Evolutionary conservation across 2,113 vertebrate genomes (phyloP), one percentile per base, ranked within the genome.

Genomic region (Epinephelus moara): DNA sequence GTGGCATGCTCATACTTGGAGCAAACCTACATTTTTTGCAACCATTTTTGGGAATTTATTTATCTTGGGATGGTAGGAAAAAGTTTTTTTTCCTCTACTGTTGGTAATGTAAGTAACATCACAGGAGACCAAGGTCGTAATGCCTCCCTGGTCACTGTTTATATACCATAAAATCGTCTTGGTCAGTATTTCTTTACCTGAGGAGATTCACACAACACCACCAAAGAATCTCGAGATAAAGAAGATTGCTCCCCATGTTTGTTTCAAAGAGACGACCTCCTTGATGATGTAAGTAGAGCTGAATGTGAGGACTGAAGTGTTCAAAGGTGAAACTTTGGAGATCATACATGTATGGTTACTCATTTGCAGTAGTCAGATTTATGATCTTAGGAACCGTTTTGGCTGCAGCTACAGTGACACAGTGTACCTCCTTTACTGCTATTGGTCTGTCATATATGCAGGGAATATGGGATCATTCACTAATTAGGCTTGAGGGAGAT

Each of bases 211-310:
- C 45, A 42, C 7, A 50, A 33, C 75, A 56, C 13, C 55, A 40
- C 47, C 27, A 70, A 59, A 50, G 33, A 33, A 37, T 68, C 53
- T 49, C 5, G 18, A 67, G 57, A 75, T 18, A 50, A 12, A 14
- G 53, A 53, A 47, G 33, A 68, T 33, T 23, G 23, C 9, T 47
- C 27, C 3, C 2, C 0, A 17, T 25, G 4, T 71, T 71, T 70
- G 21, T 76, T 63, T 77, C 14, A 61, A 8, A 79, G 64, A 53
- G 47, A 57, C 63, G 19, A 71, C 47, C 13, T 55, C 14, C 6
- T 6, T 42, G 50, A 40, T 64, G 23, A 66, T 64, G 77, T 77
- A 72, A 78, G 72, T 59, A 84, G 19, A 81, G 30, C 57, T 25
- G 52, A 73, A 56, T 59, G 66, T 67, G 18, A 70, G 30, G 67